Evolutionary conservation across 1,140 invertebrate species (phyloP).

Genomic region (Rhopalosiphum padi): DNA sequence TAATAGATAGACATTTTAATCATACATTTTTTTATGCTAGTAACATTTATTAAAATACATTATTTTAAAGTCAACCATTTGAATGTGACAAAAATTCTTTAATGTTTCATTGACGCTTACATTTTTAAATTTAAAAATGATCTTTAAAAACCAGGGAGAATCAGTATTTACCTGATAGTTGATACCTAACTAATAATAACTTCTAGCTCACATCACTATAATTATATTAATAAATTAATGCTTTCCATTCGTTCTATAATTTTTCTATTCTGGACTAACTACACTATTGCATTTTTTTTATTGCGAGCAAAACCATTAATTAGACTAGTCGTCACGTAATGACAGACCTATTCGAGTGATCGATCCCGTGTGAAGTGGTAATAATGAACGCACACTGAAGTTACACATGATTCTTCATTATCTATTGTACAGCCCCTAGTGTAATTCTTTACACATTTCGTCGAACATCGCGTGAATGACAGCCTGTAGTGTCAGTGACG

Average conservation of each 20-base stretch:
- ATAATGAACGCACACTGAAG: slow-evolving; percentile 20
- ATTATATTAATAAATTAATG: background rate
- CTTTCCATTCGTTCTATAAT: background rate
- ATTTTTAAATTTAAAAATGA: background rate
- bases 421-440: background rate
- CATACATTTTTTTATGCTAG: background rate
- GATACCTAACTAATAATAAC: background rate
- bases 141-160: background rate
- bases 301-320: slow-evolving; percentile 32
- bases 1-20: background rate
- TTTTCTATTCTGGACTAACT: background rate
- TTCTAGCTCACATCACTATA: background rate
- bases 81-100: no score
- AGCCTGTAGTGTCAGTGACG: slow-evolving; percentile 7
- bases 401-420: slow-evolving; percentile 52
- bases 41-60: background rate
- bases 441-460: slow-evolving; percentile 40
- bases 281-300: background rate
- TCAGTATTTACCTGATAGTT: background rate
- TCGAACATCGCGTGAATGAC: slow-evolving; percentile 32
- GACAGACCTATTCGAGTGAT: slow-evolving; percentile 37
- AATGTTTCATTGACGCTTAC: background rate
- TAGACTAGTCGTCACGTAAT: slow-evolving; percentile 32
- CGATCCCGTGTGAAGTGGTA: background rate
- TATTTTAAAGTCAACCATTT: background rate